A percentile compares a stretch with the other conserved stretches of the same genome.
phyloP scores from a whole-genome alignment of 2,888 invertebrate genomes.

The Phlogophora meticulosa region DNA sequence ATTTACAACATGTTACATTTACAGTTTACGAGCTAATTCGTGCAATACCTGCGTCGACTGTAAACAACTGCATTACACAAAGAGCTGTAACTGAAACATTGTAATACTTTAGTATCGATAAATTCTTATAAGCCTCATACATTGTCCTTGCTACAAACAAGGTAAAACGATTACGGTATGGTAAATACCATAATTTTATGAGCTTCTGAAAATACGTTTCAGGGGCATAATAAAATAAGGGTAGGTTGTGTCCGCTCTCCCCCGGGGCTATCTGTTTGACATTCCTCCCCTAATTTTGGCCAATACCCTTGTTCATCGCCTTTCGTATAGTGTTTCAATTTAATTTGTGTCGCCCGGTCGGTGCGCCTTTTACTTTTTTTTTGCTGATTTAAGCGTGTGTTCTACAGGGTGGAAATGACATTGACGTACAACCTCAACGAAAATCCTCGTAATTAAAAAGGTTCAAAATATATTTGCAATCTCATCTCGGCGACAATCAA shows the following conservation, averaged over 20 bases:
- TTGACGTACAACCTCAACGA: no score
- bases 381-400: background rate
- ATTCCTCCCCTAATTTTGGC: constrained; percentile 61
- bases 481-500: no score
- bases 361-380: background rate
- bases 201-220: constrained; percentile 44
- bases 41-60: constrained; percentile 31
- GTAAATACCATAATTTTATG: constrained; percentile 45
- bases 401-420: no score
- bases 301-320: constrained; percentile 49
- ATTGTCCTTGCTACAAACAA: constrained; percentile 21
- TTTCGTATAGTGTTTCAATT: constrained; percentile 51
- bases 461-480: no score
- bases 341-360: constrained; percentile 44
- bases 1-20: constrained; percentile 15
- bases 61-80: constrained; percentile 24
- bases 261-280: constrained; percentile 66
- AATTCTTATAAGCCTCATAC: constrained; percentile 36
- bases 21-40: constrained; percentile 30
- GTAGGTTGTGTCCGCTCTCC: constrained; percentile 60
- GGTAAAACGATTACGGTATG: constrained; percentile 48
- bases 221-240: constrained; percentile 56
- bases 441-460: no score
- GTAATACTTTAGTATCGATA: constrained; percentile 36
- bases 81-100: constrained; percentile 31